Evolutionary conservation across 2,888 invertebrate species (phyloP), one percentile per base, ranked within the genome.

Genomic region (Clistopyga incitator): DNA sequence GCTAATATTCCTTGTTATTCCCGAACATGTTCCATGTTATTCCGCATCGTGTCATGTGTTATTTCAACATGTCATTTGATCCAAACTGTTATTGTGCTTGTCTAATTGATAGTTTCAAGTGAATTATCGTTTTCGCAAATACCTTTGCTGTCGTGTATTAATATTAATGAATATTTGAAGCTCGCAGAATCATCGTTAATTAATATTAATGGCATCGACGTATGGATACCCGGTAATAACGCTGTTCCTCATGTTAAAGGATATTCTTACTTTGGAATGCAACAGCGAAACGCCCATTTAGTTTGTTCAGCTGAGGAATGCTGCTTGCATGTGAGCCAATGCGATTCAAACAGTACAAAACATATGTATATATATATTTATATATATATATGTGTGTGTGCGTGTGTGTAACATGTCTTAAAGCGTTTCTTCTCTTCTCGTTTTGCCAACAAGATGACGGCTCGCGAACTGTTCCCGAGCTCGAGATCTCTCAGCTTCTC

Each of bases 361-460:
- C 3, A 47, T 15, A 47, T 47, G n/a, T 47, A 47, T 47, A 1
- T 47, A 15, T 47, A 47, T 42, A 42, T 42, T 4, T 42, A 42
- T 42, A 47, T 11, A 13, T 42, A 18, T 47, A 34, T 67, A 67
- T n/a, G n/a, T n/a, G n/a, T n/a, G n/a, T n/a, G n/a, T n/a, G n/a
- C n/a, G n/a, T n/a, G n/a, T n/a, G n/a, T n/a, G 13, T 68, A 34
- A 8, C 50, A n/a, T 29, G 34, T 64, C 38, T 50, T 29, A 18
- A 34, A 70, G 45, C n/a, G 13, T 45, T 25, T 72, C 29, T 10
- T 23, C 29, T 50, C 45, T 67, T 68, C 29, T 56, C 68, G 34
- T 70, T 81, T 71, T 45, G 67, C 67, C 47, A 68, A 29, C 59
- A 20, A n/a, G 70, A 67, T 65, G 65, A 64, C 64, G 82, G 84